Evolutionary conservation across 2,888 invertebrate species (phyloP), one percentile per base, ranked within the genome.

Genomic region (Acrobasis suavella): DNA sequence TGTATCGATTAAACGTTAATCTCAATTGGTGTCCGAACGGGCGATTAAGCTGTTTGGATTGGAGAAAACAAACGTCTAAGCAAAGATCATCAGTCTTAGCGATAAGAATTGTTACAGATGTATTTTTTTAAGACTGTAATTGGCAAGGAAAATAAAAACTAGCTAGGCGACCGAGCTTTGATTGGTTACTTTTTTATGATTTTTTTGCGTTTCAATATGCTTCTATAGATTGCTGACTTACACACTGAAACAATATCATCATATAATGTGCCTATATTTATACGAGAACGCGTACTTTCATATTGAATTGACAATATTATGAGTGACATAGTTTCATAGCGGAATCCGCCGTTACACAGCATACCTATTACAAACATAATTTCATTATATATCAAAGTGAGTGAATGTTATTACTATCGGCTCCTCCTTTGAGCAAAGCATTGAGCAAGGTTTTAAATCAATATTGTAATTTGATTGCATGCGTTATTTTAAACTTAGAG

Each of bases 1-100:
- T 68, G 70, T 76, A 81, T 84, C 78, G 77, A 85, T 83, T 81
- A 77, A 71, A 81, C 78, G 78, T 86, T 86, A 81, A 86, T 87
- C 86, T 86, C 82, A 84, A 87, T 87, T 80, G 79, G 73, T 77
- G 75, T 80, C 78, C 71, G 70, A 72, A 67, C 70, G 72, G 70
- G 70, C 76, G 80, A 83, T 83, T 78, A 81, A 83, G 81, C 79
- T 80, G 80, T 83, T 85, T 81, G 79, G 74, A 78, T 80, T 77
- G 75, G 74, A 71, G 73, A 75, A 70, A 81, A 82, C 81, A 81
- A 83, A 83, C 73, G 75, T 77, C 77, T 71, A 66, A 74, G 74
- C 70, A 73, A 80, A 79, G 78, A 80, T 75, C 80, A 78, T 78
- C 72, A 71, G 71, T 77, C 75, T 75, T 74, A 60, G 70, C 65